phyloP scores from a whole-genome alignment of 2,797 vertebrate genomes.

The Trachurus trachurus region DNA sequence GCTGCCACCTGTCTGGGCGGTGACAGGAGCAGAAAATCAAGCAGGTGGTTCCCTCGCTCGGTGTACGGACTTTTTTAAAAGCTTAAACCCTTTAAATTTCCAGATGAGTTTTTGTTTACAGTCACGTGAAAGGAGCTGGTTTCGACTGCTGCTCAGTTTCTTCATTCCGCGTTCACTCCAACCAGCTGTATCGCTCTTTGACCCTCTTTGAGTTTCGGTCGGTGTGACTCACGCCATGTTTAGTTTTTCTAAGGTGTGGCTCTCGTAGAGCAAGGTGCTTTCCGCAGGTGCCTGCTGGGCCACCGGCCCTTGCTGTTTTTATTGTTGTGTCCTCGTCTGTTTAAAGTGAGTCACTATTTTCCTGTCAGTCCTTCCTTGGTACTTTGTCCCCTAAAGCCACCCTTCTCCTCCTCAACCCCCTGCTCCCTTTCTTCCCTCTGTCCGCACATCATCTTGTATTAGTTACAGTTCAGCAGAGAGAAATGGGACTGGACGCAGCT shows the following conservation, averaged over 20 bases:
- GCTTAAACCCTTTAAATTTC: neutral
- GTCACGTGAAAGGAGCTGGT: rapidly evolving
- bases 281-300: slow-evolving; percentile 26
- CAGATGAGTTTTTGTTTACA: neutral
- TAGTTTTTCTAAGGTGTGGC: slow-evolving; percentile 83
- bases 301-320: neutral
- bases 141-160: rapidly evolving
- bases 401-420: slow-evolving; percentile 7
- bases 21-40: slow-evolving; percentile 16
- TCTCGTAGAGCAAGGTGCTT: slow-evolving; percentile 68
- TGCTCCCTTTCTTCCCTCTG: slow-evolving; percentile 40
- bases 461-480: slow-evolving; percentile 60
- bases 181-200: slow-evolving; percentile 1
- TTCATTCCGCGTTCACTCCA: neutral
- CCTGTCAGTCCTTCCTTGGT: slow-evolving; percentile 16
- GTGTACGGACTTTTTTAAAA: neutral
- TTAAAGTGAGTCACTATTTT: slow-evolving; percentile 12
- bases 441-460: slow-evolving; percentile 59
- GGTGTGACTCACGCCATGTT: slow-evolving; percentile 79
- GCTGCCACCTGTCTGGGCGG: slow-evolving; percentile 57
- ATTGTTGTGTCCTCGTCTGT: neutral
- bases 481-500: slow-evolving; percentile 37
- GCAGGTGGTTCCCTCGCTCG: slow-evolving; percentile 51
- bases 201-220: slow-evolving; percentile 80
- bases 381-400: slow-evolving; percentile 4